These are phyloP conservation scores for Hydraecia micacea DNA, from an alignment of 2,888 invertebrate species.

Conservation along the genomic window DNA sequence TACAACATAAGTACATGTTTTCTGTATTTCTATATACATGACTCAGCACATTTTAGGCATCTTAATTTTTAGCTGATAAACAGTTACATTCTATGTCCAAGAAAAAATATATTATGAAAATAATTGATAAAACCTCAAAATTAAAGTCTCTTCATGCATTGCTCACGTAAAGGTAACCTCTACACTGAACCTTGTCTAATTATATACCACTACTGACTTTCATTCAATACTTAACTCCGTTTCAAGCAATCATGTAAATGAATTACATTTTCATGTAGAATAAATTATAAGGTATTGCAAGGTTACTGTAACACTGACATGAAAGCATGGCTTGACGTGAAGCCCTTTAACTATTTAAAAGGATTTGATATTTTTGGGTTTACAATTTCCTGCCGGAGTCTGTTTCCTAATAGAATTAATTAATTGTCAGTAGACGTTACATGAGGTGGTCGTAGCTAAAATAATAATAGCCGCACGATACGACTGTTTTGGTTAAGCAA, in stretches of 20 bases:
- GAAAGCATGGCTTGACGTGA: background rate
- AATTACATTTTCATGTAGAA: slow-evolving; percentile 6
- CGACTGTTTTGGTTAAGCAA: background rate
- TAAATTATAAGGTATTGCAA: too few species aligned
- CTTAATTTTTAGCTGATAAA: too few species aligned
- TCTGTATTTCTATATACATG: background rate
- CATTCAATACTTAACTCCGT: slow-evolving; percentile 7
- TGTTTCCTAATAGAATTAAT: background rate
- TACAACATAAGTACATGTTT: background rate
- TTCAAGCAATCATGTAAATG: background rate
- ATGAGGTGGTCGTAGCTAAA: background rate
- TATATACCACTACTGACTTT: slow-evolving; percentile 25
- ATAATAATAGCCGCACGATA: background rate
- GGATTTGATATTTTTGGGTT: background rate
- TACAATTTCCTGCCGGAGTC: background rate
- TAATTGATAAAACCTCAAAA: too few species aligned
- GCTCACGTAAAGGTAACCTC: slow-evolving; percentile 8
- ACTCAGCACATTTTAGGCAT: too few species aligned
- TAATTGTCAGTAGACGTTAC: background rate
- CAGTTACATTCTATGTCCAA: too few species aligned
- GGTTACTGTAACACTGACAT: too few species aligned
- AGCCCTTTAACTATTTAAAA: background rate
- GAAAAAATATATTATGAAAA: background rate
- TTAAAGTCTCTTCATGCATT: background rate
- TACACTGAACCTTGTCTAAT: slow-evolving; percentile 12